Conservation (phyloP, 1,140 invertebrate species). For the Bathynomus jamesi region DNA sequence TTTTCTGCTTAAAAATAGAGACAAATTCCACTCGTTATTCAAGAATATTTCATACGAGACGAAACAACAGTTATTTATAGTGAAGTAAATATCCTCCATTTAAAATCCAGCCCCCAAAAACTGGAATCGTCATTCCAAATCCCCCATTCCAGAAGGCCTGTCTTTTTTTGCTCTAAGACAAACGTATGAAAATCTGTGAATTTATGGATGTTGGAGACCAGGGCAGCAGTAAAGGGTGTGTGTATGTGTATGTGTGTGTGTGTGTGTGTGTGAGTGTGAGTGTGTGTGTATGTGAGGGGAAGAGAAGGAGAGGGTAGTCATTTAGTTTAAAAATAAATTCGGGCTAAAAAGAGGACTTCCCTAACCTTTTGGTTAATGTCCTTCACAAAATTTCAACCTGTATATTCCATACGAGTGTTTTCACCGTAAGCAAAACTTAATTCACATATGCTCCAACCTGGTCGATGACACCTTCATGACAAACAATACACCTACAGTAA, state of each 20-base stretch:
- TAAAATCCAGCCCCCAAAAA: not conserved
- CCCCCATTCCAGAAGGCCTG: not conserved
- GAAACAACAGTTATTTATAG: not conserved
- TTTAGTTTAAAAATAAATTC: not conserved
- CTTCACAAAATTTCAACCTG: no score
- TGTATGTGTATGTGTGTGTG: not conserved
- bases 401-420: no score
- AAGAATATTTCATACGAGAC: not conserved
- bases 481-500: no score
- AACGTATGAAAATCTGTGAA: not conserved
- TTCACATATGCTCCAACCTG: no score
- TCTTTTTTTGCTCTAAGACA: not conserved
- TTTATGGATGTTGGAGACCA: not conserved
- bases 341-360: not conserved
- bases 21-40: not conserved
- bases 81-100: not conserved
- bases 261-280: not conserved
- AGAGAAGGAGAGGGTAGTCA: not conserved
- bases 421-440: no score
- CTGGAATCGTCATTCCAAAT: not conserved
- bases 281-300: not conserved
- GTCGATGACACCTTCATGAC: no score
- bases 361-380: not conserved
- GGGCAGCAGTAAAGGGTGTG: not conserved
- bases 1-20: not conserved